Evolutionary conservation across 2,888 invertebrate genomes (phyloP).

Genomic region (Leucophenga montana): DNA sequence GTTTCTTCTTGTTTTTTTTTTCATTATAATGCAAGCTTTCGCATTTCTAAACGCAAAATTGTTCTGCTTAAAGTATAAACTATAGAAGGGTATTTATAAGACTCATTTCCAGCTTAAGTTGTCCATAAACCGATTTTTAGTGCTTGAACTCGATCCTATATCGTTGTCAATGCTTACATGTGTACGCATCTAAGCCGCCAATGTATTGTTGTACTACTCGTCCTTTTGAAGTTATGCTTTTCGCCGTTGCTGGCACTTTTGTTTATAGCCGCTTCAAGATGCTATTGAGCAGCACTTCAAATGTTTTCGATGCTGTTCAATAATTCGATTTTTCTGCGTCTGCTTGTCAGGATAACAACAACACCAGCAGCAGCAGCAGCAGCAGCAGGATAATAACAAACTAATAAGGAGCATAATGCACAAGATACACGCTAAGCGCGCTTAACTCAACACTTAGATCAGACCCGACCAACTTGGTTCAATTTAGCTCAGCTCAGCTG

Average conservation of each 20-base stretch:
- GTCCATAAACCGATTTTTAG: background rate
- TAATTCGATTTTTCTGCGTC: conserved; percentile 28
- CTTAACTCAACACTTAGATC: background rate
- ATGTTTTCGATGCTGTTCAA: conserved; percentile 68
- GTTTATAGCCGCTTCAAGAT: conserved; percentile 46
- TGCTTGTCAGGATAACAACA: conserved; percentile 48
- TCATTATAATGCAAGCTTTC: too few species aligned
- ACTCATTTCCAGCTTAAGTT: too few species aligned
- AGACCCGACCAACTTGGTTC: background rate
- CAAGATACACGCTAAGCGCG: conserved; percentile 18
- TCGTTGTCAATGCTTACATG: conserved; percentile 64
- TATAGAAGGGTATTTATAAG: too few species aligned
- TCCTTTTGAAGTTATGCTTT: background rate
- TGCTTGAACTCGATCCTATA: conserved; percentile 35
- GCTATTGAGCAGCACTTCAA: conserved; percentile 42
- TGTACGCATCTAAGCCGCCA: conserved; percentile 53
- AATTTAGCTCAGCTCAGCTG: conserved; percentile 17
- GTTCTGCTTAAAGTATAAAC: too few species aligned
- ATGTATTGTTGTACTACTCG: conserved; percentile 16
- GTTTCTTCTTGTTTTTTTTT: too few species aligned
- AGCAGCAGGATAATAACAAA: conserved; percentile 31
- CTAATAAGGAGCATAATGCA: conserved; percentile 50
- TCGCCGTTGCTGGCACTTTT: conserved; percentile 13
- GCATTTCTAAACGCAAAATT: too few species aligned
- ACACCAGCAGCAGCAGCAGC: conserved; percentile 41